These are phyloP conservation scores for Polypedilum pembai DNA, from an alignment of 1,140 invertebrate genomes.

Conservation along the genomic window DNA sequence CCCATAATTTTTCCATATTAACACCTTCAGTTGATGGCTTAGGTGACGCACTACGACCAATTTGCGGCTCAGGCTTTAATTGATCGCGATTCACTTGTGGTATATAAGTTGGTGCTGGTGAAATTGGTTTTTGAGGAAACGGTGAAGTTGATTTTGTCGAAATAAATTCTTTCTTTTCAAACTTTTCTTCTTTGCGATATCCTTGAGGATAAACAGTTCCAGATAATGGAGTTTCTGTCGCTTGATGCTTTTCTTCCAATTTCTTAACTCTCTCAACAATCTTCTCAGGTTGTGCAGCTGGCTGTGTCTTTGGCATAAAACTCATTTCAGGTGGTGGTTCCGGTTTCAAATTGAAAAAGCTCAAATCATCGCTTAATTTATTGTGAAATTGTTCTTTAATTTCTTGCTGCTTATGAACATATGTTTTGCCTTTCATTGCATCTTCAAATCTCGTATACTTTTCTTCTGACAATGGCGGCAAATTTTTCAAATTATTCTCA, in stretches of 20 bases:
- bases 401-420: constrained; percentile 32
- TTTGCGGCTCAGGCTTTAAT: constrained; percentile 36
- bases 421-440: neutral
- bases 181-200: neutral
- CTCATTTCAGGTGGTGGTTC: constrained; percentile 66
- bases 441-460: constrained; percentile 31
- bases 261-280: constrained; percentile 55
- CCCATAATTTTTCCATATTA: constrained; percentile 57
- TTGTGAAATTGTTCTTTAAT: constrained; percentile 33
- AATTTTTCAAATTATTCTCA: constrained; percentile 41
- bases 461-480: constrained; percentile 30
- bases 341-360: constrained; percentile 54
- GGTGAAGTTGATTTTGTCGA: neutral
- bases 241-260: constrained; percentile 54
- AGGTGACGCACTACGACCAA: constrained; percentile 39
- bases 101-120: constrained; percentile 38
- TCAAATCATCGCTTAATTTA: constrained; percentile 35
- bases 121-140: constrained; percentile 36
- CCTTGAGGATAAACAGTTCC: constrained; percentile 46
- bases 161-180: constrained; percentile 21
- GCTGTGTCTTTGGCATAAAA: constrained; percentile 51
- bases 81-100: constrained; percentile 4
- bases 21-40: constrained; percentile 52
- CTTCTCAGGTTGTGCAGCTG: constrained; percentile 45
- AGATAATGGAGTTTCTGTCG: constrained; percentile 54